Evolutionary conservation across 2,888 invertebrate genomes (phyloP).

Genomic region (Myopa testacea): DNA sequence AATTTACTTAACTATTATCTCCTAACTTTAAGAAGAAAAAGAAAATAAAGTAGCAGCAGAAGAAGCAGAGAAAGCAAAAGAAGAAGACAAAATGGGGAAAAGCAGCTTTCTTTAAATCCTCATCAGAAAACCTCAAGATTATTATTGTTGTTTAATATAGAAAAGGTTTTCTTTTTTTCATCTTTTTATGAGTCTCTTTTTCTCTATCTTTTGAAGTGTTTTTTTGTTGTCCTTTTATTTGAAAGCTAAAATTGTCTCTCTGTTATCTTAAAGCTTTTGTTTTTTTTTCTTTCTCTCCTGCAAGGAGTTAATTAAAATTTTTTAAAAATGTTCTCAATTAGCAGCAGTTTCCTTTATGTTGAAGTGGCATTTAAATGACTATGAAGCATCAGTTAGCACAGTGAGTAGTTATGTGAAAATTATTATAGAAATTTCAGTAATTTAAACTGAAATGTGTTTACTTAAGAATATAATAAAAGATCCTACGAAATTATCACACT

Average conservation of each 20-base stretch:
- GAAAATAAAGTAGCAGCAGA: neutral
- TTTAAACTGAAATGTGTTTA: no score
- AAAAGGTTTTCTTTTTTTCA: neutral
- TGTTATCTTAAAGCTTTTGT: neutral
- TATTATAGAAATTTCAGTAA: no score
- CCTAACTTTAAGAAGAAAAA: neutral
- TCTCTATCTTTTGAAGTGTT: no score
- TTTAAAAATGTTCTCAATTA: constrained; percentile 30
- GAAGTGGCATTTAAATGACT: no score
- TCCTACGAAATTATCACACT: no score
- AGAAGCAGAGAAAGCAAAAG: neutral
- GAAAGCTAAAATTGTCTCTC: neutral
- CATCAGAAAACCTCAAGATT: neutral
- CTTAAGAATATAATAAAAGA: no score
- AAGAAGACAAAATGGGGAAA: neutral
- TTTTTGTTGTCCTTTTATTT: neutral
- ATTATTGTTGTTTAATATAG: no score
- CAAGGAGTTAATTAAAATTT: constrained; percentile 37
- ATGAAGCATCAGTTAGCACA: no score
- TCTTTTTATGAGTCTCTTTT: neutral
- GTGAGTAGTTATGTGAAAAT: no score
- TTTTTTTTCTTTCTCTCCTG: constrained; percentile 23
- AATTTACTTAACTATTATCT: no score
- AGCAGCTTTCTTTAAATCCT: neutral
- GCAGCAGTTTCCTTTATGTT: neutral